These are phyloP conservation scores for Nyctereutes procyonoides DNA, from an alignment of 2,113 vertebrate species.

Conservation along the genomic window DNA sequence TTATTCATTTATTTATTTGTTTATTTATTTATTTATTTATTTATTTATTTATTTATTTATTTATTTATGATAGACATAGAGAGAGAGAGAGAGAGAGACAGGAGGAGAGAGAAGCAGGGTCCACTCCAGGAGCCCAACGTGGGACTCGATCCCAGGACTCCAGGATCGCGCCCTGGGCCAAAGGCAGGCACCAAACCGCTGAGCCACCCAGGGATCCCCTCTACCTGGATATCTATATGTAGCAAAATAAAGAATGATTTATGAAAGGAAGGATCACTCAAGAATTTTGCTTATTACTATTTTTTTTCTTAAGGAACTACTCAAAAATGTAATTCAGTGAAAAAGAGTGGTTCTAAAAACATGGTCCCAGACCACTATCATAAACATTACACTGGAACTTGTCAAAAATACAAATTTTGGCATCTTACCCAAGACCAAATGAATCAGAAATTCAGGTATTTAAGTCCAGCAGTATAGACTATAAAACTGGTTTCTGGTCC, in stretches of 20 bases:
- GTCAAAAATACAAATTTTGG: background rate
- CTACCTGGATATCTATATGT: background rate
- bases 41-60: too few relatives aligned
- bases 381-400: background rate
- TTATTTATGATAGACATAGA: too few relatives aligned
- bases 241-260: background rate
- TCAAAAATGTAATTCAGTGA: background rate
- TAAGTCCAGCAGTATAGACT: background rate
- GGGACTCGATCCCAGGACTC: too few relatives aligned
- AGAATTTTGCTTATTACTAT: background rate
- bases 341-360: background rate
- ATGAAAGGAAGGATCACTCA: background rate
- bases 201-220: too few relatives aligned
- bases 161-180: too few relatives aligned
- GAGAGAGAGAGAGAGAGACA: too few relatives aligned
- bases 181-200: too few relatives aligned
- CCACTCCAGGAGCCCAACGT: too few relatives aligned
- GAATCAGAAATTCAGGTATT: background rate
- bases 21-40: too few relatives aligned
- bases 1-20: too few relatives aligned
- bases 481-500: background rate
- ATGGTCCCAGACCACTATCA: background rate
- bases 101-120: too few relatives aligned
- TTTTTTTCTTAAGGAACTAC: background rate
- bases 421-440: background rate